phyloP scores from a whole-genome alignment of 2,888 invertebrate genomes.

The Lasioglossum morio region DNA sequence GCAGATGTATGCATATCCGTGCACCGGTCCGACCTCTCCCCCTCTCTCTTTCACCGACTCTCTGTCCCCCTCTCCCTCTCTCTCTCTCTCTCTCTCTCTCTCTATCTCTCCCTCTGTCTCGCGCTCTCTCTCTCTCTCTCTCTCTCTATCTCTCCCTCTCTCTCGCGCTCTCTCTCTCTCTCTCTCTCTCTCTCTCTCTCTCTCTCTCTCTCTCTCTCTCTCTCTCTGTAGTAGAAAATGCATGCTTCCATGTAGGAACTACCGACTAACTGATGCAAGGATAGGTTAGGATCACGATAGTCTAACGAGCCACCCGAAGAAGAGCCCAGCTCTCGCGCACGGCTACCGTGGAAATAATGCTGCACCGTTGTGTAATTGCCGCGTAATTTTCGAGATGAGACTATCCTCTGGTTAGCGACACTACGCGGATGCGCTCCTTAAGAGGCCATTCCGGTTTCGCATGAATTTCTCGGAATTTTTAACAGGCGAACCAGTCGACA shows the following conservation, averaged over 20 bases:
- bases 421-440: not conserved
- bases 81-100: no score
- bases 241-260: slow-evolving; percentile 61
- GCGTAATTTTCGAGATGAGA: slow-evolving; percentile 60
- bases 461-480: not conserved
- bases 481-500: not conserved
- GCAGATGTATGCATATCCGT: slow-evolving; percentile 24
- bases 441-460: not conserved
- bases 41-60: not conserved
- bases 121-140: not conserved
- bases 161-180: no score
- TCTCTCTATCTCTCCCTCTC: not conserved
- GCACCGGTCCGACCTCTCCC: slow-evolving; percentile 6
- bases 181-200: no score
- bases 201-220: not conserved
- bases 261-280: slow-evolving; percentile 57
- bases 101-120: no score
- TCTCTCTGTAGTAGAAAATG: slow-evolving; percentile 46
- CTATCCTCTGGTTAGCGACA: slow-evolving; percentile 45
- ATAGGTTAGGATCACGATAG: slow-evolving; percentile 65
- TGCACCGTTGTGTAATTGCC: slow-evolving; percentile 60
- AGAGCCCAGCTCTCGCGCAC: slow-evolving; percentile 38
- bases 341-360: slow-evolving; percentile 57
- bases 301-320: slow-evolving; percentile 27
- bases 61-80: no score